Evolutionary conservation across 2,888 invertebrate genomes (phyloP).

Genomic region (Cremastobaeus sp.): DNA sequence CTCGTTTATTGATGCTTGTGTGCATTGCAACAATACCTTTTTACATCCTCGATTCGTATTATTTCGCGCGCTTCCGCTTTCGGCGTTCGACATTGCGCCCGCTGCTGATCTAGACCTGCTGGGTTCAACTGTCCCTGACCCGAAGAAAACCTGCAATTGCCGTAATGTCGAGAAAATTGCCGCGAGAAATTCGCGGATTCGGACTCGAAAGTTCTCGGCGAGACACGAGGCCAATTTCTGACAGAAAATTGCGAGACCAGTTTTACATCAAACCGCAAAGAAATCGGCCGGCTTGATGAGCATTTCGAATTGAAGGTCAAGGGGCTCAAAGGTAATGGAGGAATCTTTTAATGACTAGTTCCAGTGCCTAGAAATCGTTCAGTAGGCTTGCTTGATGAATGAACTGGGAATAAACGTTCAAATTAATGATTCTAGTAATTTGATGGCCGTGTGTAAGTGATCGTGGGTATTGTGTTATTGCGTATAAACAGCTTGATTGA

Average conservation of each 20-base stretch:
- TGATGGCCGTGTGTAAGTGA: too few relatives aligned
- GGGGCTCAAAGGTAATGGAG: slow-evolving; percentile 15
- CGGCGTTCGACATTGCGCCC: slow-evolving; percentile 21
- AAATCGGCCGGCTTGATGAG: slow-evolving; percentile 20
- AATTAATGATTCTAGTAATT: slow-evolving; percentile 13
- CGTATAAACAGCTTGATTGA: too few relatives aligned
- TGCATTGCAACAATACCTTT: slow-evolving; percentile 45
- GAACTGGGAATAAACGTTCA: slow-evolving; percentile 20
- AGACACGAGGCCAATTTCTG: slow-evolving; percentile 8
- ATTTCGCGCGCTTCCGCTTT: slow-evolving; percentile 43
- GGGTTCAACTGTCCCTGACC: slow-evolving; percentile 28
- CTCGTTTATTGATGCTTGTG: slow-evolving; percentile 35
- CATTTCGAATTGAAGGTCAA: slow-evolving; percentile 32
- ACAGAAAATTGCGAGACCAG: slow-evolving; percentile 21
- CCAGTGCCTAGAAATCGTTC: slow-evolving; percentile 2
- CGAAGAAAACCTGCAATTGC: slow-evolving; percentile 25
- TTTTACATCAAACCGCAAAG: slow-evolving; percentile 30
- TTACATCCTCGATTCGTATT: slow-evolving; percentile 40
- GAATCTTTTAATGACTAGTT: slow-evolving; percentile 33
- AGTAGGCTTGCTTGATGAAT: slow-evolving; percentile 20
- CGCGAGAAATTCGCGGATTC: slow-evolving; percentile 3
- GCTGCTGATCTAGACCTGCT: slow-evolving; percentile 9
- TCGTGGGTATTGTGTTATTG: too few relatives aligned
- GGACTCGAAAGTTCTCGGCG: too few relatives aligned
- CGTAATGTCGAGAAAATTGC: slow-evolving; percentile 34